Base-by-base conservation (phyloP, 2,888 invertebrate species). In the Eugnorisma glareosa region DNA sequence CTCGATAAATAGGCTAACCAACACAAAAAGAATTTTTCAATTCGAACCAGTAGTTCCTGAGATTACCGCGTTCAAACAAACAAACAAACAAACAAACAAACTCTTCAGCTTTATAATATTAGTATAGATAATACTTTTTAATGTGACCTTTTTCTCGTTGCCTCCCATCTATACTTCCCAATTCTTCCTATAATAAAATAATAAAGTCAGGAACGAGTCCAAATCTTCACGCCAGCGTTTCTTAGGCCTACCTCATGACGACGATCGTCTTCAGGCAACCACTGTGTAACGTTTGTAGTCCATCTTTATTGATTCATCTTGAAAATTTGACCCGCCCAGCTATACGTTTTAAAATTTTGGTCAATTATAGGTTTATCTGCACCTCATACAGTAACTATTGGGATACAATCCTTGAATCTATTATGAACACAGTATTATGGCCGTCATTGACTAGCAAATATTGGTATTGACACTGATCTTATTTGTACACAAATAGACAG, bases 381-480 rank as follows among this genome's bases (percentile, higher is more conserved):
- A 57, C 15, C 28, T 13, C 15, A 57, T 28, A 57, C 28, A 28
- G 15, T 57, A n/a, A n/a, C n/a, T n/a, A 28, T 28, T 28, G 6
- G 28, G 6, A 57, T 28, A 54, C n/a, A 28, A 28, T 28, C 0
- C 6, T 28, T 28, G 54, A 2, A 28, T 2, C 7, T 57, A 57
- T 28, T 7, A 43, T 59, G 24, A 59, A 74, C 59, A 45, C 28
- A 37, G 7, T 37, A 45, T 28, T 31, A 73, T 31, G 18, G 31
- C 18, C 11, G 15, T 28, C 11, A 18, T 37, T 45, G 35, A 45
- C 11, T 21, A 63, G 61, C 51, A 40, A 75, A 51, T 43, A 75
- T 74, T 74, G 15, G 21, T 63, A 75, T 54, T 75, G 31, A 43
- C 5, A 35, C 21, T 74, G 48, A 48, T 74, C 75, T 40, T 51